Evolutionary conservation across 1,140 invertebrate species (phyloP).

Genomic region (Plodia interpunctella): DNA sequence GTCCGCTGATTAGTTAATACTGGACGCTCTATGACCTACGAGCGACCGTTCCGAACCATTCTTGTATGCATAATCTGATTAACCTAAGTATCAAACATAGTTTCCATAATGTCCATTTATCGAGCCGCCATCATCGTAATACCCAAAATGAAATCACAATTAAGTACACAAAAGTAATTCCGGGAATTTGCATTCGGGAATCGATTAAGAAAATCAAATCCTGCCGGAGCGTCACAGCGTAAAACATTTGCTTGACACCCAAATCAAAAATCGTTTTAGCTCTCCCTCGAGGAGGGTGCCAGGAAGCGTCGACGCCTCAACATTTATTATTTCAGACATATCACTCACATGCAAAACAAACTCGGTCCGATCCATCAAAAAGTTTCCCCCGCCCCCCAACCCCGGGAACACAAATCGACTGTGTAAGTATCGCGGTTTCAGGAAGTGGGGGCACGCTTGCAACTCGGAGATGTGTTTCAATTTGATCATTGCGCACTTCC

Average conservation of each 20-base stretch:
- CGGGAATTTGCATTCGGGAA: constrained; percentile 52
- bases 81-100: constrained; percentile 71
- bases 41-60: constrained; percentile 57
- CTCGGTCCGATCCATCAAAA: constrained; percentile 76
- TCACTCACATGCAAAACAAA: constrained; percentile 78
- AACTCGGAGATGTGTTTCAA: neutral
- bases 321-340: constrained; percentile 78
- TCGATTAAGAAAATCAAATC: constrained; percentile 76
- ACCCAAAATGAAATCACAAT: constrained; percentile 14
- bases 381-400: constrained; percentile 53
- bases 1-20: constrained; percentile 74
- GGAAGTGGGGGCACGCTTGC: constrained; percentile 26
- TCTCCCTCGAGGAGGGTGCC: constrained; percentile 59
- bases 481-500: neutral
- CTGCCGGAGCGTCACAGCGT: constrained; percentile 62
- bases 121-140: constrained; percentile 30
- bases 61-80: constrained; percentile 76
- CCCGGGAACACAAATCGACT: constrained; percentile 68
- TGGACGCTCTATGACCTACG: constrained; percentile 65
- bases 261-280: constrained; percentile 77
- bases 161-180: constrained; percentile 9
- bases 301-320: constrained; percentile 73
- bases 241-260: constrained; percentile 76
- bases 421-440: constrained; percentile 69
- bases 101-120: constrained; percentile 56